These are phyloP conservation scores for Heteronetta atricapilla DNA, from an alignment of 2,113 vertebrate species.

Conservation along the genomic window DNA sequence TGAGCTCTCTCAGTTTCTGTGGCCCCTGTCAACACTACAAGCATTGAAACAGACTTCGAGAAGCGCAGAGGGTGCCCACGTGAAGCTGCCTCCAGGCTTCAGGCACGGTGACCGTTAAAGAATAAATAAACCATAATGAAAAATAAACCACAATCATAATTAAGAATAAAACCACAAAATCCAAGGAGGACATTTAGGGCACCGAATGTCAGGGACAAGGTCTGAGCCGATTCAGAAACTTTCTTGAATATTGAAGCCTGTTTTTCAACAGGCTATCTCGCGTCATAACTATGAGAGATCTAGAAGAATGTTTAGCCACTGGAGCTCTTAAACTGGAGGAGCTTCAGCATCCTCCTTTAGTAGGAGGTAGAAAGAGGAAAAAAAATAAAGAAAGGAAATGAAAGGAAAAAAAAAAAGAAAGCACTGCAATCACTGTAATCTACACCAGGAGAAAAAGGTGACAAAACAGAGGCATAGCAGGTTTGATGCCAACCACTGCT, in stretches of 20 bases:
- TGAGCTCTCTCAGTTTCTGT: not conserved
- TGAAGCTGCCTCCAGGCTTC: not conserved
- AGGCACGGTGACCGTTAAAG: not conserved
- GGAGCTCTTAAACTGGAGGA: not conserved
- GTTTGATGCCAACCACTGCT: not conserved
- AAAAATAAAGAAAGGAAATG: not conserved
- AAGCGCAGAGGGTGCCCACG: not conserved
- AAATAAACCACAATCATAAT: not conserved
- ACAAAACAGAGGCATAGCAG: not conserved
- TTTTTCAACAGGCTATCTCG: not conserved
- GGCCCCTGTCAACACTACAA: not conserved
- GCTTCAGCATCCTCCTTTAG: not conserved
- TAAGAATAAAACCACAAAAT: not conserved
- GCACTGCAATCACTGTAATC: not conserved
- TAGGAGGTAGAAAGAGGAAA: fast-evolving
- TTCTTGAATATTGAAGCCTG: not conserved
- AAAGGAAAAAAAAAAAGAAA: not conserved
- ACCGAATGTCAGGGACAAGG: fast-evolving
- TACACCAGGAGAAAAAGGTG: not conserved
- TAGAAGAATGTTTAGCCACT: not conserved
- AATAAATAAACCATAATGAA: not conserved
- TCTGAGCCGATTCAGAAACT: not conserved
- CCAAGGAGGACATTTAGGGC: not conserved
- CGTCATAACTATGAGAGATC: not conserved
- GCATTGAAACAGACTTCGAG: not conserved